These are phyloP conservation scores for Serinus canaria DNA, from an alignment of 2,113 vertebrate genomes.

Conservation along the genomic window DNA sequence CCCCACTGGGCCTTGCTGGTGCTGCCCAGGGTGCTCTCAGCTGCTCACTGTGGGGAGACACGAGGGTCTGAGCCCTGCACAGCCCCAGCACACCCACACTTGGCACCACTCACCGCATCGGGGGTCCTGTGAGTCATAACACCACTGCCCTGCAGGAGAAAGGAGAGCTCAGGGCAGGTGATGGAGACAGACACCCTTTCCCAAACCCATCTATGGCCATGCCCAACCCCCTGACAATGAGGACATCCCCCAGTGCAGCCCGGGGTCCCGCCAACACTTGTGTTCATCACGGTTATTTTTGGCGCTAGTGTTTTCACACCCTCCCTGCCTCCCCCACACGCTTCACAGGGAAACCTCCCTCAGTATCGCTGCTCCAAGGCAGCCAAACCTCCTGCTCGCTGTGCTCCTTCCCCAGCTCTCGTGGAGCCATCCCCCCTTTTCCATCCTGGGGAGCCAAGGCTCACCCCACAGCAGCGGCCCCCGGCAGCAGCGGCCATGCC, in stretches of 20 bases:
- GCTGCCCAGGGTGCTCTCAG: not conserved
- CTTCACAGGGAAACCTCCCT: constrained; percentile 21
- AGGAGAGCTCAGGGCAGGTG: not conserved
- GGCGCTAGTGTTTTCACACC: not conserved
- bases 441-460: not conserved
- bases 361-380: not conserved
- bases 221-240: fast-evolving
- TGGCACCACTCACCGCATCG: constrained; percentile 57
- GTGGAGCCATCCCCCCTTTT: not conserved
- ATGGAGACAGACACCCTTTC: not conserved
- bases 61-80: fast-evolving
- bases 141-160: constrained; percentile 52
- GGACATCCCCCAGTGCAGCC: not conserved
- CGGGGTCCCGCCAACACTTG: not conserved
- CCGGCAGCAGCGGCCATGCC: not conserved
- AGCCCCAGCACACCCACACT: not conserved
- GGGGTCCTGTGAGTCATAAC: constrained; percentile 62
- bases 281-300: not conserved
- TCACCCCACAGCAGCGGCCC: fast-evolving
- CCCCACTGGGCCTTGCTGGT: not conserved
- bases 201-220: not conserved
- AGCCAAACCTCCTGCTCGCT: not conserved
- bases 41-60: fast-evolving
- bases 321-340: not conserved
- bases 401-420: not conserved